Percentiles rank a stretch among this genome's conserved stretches.
Conservation (phyloP, 1,140 invertebrate genomes). For the Aphaenogaster floridana region DNA sequence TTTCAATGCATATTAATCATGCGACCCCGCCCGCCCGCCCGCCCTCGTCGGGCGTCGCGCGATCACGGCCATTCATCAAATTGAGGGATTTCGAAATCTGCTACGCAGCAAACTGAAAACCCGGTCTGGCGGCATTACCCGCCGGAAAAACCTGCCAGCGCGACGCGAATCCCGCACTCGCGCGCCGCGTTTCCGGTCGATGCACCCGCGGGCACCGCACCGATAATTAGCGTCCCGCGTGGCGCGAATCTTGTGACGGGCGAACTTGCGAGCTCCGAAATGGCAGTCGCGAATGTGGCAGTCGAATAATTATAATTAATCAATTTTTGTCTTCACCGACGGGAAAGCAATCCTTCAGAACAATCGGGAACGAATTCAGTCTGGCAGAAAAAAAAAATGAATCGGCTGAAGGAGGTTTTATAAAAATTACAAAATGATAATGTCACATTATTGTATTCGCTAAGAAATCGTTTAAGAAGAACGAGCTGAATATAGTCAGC, state of each 20-base stretch:
- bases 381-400: not conserved
- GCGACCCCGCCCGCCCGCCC: not conserved
- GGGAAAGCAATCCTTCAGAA: not conserved
- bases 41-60: conserved; percentile 57
- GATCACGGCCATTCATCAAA: conserved; percentile 79
- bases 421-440: not conserved
- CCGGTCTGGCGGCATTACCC: conserved; percentile 45
- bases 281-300: not conserved
- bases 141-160: conserved; percentile 60
- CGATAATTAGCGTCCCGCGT: conserved; percentile 54
- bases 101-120: conserved; percentile 77
- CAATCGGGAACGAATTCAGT: not conserved
- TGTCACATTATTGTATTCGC: not conserved
- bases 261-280: not conserved
- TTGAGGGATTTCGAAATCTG: conserved; percentile 78
- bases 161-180: conserved; percentile 31
- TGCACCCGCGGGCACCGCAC: conserved; percentile 41
- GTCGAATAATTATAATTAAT: not conserved
- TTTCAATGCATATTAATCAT: conserved; percentile 82
- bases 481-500: not conserved
- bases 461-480: not conserved
- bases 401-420: not conserved
- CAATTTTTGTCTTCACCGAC: not conserved
- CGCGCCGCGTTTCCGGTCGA: conserved; percentile 56
- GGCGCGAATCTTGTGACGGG: conserved; percentile 10